phyloP scores from a whole-genome alignment of 2,888 invertebrate species.

The Heteromurus nitidus region DNA sequence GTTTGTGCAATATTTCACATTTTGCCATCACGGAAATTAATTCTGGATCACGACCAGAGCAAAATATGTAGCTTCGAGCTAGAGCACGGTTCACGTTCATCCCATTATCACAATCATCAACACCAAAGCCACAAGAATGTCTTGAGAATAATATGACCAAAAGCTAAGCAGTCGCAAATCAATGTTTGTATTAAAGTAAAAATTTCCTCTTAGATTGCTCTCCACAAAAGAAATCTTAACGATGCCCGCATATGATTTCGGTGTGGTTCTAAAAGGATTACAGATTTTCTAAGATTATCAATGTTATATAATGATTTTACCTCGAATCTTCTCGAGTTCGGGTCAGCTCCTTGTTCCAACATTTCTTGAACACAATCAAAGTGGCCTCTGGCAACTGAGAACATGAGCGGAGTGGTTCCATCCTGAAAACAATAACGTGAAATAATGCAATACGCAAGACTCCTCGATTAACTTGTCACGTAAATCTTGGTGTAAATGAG shows the following conservation, averaged over 20 bases:
- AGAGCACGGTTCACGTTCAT: neutral
- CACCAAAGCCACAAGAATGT: too few relatives aligned
- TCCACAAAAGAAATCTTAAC: too few relatives aligned
- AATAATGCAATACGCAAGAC: slow-evolving; percentile 3
- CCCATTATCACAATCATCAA: neutral
- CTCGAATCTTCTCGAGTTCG: slow-evolving; percentile 86
- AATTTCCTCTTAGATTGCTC: too few relatives aligned
- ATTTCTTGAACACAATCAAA: slow-evolving; percentile 90
- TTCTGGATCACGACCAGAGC: slow-evolving; percentile 48
- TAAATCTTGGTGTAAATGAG: neutral
- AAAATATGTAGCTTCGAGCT: neutral
- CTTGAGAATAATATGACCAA: neutral
- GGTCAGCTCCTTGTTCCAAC: slow-evolving; percentile 93
- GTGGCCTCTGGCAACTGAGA: slow-evolving; percentile 94
- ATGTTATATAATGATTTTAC: slow-evolving; percentile 38
- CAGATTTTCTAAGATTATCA: neutral
- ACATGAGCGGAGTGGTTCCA: slow-evolving; percentile 93
- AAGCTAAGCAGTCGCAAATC: too few relatives aligned
- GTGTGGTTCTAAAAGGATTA: neutral
- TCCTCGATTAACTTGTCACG: neutral
- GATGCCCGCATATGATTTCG: too few relatives aligned
- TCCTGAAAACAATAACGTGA: slow-evolving; percentile 80
- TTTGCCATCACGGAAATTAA: slow-evolving; percentile 24
- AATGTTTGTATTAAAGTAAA: too few relatives aligned
- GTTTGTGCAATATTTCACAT: slow-evolving; percentile 1